Conservation (phyloP, 1,140 invertebrate genomes). For the Formica selysi region DNA sequence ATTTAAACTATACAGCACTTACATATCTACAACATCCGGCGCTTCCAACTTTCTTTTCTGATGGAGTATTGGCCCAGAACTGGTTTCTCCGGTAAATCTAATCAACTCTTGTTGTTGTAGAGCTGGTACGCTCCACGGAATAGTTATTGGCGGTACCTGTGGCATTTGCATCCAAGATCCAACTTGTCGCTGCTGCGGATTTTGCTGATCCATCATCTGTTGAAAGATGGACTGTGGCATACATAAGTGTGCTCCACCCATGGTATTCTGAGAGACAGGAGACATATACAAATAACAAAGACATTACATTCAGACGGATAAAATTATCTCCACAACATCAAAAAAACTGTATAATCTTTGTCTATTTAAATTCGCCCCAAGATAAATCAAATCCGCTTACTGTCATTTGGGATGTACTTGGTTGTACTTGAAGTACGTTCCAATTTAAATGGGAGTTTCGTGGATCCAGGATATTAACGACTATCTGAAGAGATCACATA, state of each 20-base stretch:
- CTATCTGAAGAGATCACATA: not conserved
- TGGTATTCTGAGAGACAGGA: constrained; percentile 77
- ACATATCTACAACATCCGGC: constrained; percentile 79
- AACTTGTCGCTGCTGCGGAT: constrained; percentile 72
- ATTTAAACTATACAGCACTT: constrained; percentile 21
- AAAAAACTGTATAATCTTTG: not conserved
- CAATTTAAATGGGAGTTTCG: not conserved
- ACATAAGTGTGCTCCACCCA: constrained; percentile 82
- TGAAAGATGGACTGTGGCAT: constrained; percentile 84
- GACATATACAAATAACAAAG: constrained; percentile 59
- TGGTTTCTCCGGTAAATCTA: constrained; percentile 79
- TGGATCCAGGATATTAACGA: constrained; percentile 22
- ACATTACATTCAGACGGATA: constrained; percentile 43
- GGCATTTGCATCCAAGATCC: constrained; percentile 80
- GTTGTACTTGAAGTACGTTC: not conserved
- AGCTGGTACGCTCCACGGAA: constrained; percentile 81
- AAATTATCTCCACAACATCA: not conserved
- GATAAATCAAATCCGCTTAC: constrained; percentile 56
- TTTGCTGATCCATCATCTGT: constrained; percentile 83
- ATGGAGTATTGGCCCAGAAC: constrained; percentile 66
- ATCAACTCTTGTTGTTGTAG: constrained; percentile 80
- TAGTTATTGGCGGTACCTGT: constrained; percentile 82
- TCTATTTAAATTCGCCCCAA: not conserved
- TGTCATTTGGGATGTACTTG: constrained; percentile 63
- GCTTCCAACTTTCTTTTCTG: constrained; percentile 83